These are phyloP conservation scores for Chloropsis hardwickii DNA, from an alignment of 2,113 vertebrate species.

Conservation along the genomic window DNA sequence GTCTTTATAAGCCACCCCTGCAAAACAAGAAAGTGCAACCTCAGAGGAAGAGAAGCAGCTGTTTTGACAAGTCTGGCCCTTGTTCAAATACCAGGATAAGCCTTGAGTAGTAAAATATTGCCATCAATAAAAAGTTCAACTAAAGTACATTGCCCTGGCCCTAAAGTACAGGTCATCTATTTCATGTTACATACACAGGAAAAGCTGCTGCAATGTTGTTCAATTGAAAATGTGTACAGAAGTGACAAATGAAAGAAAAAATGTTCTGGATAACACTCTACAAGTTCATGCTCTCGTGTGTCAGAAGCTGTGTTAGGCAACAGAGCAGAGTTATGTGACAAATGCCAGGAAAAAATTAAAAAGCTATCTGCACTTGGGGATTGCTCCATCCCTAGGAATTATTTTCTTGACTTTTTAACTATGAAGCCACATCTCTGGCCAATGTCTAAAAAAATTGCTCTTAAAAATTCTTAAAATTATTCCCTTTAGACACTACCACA, in stretches of 20 bases:
- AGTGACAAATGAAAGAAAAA: background rate
- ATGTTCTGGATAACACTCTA: background rate
- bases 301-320: background rate
- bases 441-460: background rate
- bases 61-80: conserved; percentile 25
- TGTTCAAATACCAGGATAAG: conserved; percentile 19
- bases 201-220: background rate
- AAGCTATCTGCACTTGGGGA: background rate
- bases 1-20: background rate
- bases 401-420: background rate
- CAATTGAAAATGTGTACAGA: background rate
- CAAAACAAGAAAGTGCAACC: background rate
- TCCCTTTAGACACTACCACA: background rate
- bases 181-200: background rate
- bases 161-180: background rate
- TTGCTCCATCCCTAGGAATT: background rate
- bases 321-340: background rate
- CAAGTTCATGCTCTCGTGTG: background rate
- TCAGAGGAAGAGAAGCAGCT: conserved; percentile 8
- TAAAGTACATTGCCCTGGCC: background rate
- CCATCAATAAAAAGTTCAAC: conserved; percentile 9
- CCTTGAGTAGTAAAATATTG: background rate
- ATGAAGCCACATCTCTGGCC: background rate
- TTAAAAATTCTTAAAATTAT: background rate
- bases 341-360: conserved; percentile 6